Evolutionary conservation across 2,888 invertebrate genomes (phyloP).

Genomic region (Criorhina ranunculi): DNA sequence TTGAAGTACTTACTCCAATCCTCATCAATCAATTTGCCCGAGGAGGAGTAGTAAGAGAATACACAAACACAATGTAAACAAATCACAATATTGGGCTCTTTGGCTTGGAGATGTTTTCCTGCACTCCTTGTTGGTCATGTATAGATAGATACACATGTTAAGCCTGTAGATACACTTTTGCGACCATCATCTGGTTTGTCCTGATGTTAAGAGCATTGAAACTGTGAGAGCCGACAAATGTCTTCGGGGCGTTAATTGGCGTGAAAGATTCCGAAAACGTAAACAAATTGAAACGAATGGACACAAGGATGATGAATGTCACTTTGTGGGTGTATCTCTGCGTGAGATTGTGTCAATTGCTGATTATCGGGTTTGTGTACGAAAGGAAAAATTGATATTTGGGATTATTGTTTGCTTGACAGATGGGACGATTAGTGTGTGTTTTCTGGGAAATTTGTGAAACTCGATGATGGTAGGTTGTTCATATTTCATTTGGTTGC

Average conservation of each 20-base stretch:
- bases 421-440: slow-evolving; percentile 23
- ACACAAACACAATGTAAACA: slow-evolving; percentile 74
- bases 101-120: slow-evolving; percentile 34
- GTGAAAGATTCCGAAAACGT: slow-evolving; percentile 67
- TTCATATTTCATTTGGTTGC: slow-evolving; percentile 25
- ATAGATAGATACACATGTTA: slow-evolving; percentile 58
- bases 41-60: slow-evolving; percentile 7
- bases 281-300: slow-evolving; percentile 69
- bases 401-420: slow-evolving; percentile 47
- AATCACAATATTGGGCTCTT: slow-evolving; percentile 64
- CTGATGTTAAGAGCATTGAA: not conserved
- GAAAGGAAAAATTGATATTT: slow-evolving; percentile 58
- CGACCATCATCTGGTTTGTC: slow-evolving; percentile 29
- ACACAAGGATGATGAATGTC: slow-evolving; percentile 67
- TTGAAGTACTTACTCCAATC: slow-evolving; percentile 59
- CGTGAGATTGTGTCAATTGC: slow-evolving; percentile 54
- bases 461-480: slow-evolving; percentile 20
- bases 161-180: slow-evolving; percentile 56
- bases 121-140: slow-evolving; percentile 33
- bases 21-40: slow-evolving; percentile 70
- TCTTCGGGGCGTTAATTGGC: slow-evolving; percentile 74
- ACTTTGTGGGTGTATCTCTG: slow-evolving; percentile 30
- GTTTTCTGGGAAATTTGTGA: slow-evolving; percentile 22
- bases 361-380: slow-evolving; percentile 42
- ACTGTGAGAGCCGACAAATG: slow-evolving; percentile 62